Evolutionary conservation across 2,113 vertebrate species (phyloP), one percentile per base, ranked within the genome.

Genomic region (Sigmodon hispidus): DNA sequence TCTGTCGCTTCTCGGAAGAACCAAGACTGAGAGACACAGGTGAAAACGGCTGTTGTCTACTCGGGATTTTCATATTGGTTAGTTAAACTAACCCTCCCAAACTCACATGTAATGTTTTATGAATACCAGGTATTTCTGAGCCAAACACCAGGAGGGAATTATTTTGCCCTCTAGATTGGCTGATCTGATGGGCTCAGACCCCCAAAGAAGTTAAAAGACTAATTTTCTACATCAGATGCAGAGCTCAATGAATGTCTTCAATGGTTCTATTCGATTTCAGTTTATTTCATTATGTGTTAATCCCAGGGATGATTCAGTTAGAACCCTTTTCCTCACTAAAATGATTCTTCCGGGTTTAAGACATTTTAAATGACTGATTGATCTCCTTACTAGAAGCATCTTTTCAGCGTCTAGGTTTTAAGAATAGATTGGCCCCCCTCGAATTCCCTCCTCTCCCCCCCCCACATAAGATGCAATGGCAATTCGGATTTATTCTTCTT

Each of bases 361-460:
- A 34, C 70, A 34, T 52, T 90, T 79, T 94, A 90, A 93, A 52
- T 43, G 52, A 10, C 21, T 4, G 43, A 10, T 83, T 96, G 36
- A 40, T 65, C 80, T 87, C 52, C 34, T 89, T 85, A 45, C 43
- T 73, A 16, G 4, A 63, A 26, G 2, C 10, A 36, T 84, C 57
- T 94, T 92, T 94, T 91, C 63, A 73, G 65, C 16, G 69, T 79
- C 57, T 73, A 1, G 81, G 57, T 73, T 95, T 87, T 59, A 67
- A 76, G 69, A 76, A 90, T 43, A 61, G 21, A 40, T 80, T 16
- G 63, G 13, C 21, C 31, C 67, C 26, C 70, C 45, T 87, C 52
- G n/a, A 36, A 89, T n/a, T n/a, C n/a, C n/a, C n/a, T n/a, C n/a
- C n/a, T n/a, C n/a, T n/a, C n/a, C n/a, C n/a, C n/a, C n/a, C n/a